Conservation (phyloP, 2,888 invertebrate genomes). For the Linyphia triangularis region DNA sequence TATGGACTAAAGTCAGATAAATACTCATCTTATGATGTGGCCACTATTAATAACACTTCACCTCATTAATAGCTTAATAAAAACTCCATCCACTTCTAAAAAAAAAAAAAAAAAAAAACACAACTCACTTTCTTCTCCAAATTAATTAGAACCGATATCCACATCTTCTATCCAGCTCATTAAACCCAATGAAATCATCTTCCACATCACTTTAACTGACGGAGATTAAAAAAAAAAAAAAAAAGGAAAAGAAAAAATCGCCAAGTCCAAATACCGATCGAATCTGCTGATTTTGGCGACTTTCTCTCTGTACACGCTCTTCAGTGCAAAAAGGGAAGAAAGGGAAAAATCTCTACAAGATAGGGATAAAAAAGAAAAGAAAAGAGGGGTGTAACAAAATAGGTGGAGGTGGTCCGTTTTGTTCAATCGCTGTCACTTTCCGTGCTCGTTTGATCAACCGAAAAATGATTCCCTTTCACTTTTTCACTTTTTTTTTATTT, state of each 20-base stretch:
- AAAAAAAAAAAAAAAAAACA: no score
- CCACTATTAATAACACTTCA: no score
- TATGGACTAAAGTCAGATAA: no score
- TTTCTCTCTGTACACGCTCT: background rate
- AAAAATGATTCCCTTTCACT: constrained; percentile 16
- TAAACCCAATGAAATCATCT: background rate
- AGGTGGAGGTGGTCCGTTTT: constrained; percentile 54
- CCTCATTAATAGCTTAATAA: no score
- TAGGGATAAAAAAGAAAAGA: background rate
- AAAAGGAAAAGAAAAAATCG: background rate
- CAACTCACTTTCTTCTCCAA: no score
- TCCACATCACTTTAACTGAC: background rate
- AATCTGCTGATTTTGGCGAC: constrained; percentile 24
- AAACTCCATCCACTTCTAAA: no score
- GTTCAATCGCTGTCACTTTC: constrained; percentile 66
- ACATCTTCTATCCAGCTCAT: no score
- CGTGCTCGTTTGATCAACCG: constrained; percentile 54
- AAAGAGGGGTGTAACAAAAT: constrained; percentile 12
- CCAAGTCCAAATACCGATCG: no score
- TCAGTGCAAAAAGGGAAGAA: background rate
- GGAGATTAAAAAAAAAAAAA: background rate
- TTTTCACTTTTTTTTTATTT: no score
- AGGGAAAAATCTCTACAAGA: background rate
- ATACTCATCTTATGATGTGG: no score
- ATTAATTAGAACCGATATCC: no score